These are phyloP conservation scores for Torymus texanus DNA, from an alignment of 2,888 invertebrate species.

Conservation along the genomic window DNA sequence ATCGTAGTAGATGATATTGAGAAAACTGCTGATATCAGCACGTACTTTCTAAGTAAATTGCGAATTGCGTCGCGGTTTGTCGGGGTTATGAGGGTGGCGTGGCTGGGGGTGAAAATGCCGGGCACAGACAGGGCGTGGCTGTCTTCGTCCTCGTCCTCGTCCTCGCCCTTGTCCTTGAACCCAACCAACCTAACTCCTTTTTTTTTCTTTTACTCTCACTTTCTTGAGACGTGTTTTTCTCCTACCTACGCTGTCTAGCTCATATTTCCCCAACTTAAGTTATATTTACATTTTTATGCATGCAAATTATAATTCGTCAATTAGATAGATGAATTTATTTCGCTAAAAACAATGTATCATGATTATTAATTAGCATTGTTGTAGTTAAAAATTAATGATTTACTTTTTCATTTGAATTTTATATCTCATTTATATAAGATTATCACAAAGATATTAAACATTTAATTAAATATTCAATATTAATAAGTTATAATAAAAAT, in stretches of 20 bases:
- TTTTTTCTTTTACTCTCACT: slow-evolving; percentile 33
- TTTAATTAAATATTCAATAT: no score
- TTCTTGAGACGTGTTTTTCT: slow-evolving; percentile 22
- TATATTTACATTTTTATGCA: slow-evolving; percentile 45
- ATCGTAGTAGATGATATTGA: slow-evolving; percentile 69
- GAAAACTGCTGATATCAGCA: no score
- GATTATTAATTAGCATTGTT: no score
- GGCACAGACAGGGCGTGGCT: slow-evolving; percentile 73
- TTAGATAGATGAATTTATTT: slow-evolving; percentile 7
- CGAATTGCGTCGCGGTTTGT: slow-evolving; percentile 60
- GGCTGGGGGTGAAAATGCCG: slow-evolving; percentile 46
- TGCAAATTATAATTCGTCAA: neutral
- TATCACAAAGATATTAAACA: no score
- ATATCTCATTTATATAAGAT: no score
- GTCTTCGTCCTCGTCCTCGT: slow-evolving; percentile 70
- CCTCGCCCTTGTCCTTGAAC: slow-evolving; percentile 59
- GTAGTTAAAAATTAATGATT: no score
- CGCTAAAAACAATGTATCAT: no score
- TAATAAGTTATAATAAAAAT: no score
- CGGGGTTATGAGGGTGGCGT: slow-evolving; percentile 58
- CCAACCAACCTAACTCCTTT: slow-evolving; percentile 54
- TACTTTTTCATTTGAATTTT: no score
- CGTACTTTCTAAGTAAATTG: neutral
- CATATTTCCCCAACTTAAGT: slow-evolving; percentile 28
- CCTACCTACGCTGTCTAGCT: neutral